These are phyloP conservation scores for Orchestes rusci DNA, from an alignment of 2,888 invertebrate genomes.

Conservation along the genomic window DNA sequence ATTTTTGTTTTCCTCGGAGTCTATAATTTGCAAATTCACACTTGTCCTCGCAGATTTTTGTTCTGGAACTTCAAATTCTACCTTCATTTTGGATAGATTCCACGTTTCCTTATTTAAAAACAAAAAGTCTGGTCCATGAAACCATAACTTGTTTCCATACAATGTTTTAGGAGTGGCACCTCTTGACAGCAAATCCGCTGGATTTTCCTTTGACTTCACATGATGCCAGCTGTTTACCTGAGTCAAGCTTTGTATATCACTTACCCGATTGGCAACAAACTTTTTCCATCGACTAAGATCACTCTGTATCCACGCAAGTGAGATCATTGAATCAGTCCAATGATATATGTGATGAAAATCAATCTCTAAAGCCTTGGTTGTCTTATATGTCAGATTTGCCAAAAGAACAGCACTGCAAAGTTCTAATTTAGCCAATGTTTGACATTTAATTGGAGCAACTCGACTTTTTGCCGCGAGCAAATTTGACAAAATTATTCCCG, in stretches of 20 bases:
- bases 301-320: not conserved
- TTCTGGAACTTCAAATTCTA: not conserved
- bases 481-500: not conserved
- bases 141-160: not conserved
- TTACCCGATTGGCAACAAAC: conserved; percentile 1
- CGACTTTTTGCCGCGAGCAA: not conserved
- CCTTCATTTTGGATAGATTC: not conserved
- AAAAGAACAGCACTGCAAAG: not conserved
- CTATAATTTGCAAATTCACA: not conserved
- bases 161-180: not conserved
- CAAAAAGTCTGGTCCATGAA: not conserved
- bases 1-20: not conserved
- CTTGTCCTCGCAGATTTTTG: too few species aligned
- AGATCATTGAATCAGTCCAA: not conserved
- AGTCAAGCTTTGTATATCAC: conserved; percentile 8
- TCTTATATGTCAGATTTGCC: not conserved
- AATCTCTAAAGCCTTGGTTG: not conserved
- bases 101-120: not conserved
- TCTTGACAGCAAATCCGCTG: not conserved
- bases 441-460: not conserved
- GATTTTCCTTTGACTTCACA: not conserved
- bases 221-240: conserved; percentile 8
- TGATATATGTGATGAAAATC: not conserved
- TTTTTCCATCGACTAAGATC: not conserved
- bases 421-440: not conserved